Conservation (phyloP, 2,797 vertebrate species). For the Leptatherina wallacei region DNA sequence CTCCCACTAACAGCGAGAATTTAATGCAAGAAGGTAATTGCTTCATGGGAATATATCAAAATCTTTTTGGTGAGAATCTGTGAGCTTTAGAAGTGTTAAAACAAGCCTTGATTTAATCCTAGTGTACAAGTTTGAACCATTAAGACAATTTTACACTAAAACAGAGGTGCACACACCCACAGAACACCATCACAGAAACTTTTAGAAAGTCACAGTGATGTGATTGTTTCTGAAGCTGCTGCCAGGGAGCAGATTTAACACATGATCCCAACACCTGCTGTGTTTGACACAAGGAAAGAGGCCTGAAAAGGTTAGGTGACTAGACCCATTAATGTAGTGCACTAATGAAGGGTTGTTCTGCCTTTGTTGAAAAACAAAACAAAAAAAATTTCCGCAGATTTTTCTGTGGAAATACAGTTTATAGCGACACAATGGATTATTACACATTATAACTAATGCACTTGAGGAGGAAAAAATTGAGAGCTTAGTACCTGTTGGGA, state of each 20-base stretch:
- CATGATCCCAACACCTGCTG: constrained; percentile 44
- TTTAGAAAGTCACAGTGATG: constrained; percentile 22
- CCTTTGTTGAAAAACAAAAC: not conserved
- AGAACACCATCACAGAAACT: not conserved
- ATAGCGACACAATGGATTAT: too few species aligned
- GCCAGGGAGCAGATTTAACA: constrained; percentile 39
- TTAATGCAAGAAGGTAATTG: not conserved
- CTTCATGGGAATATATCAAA: constrained; percentile 2
- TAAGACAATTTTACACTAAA: constrained; percentile 34
- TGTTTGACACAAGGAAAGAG: constrained; percentile 19
- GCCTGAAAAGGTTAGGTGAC: constrained; percentile 56
- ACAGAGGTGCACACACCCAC: not conserved
- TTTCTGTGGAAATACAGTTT: too few species aligned
- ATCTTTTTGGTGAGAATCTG: not conserved
- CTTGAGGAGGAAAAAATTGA: not conserved
- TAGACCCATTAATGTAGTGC: constrained; percentile 41
- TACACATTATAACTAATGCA: too few species aligned
- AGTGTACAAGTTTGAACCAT: not conserved
- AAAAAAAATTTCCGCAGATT: not conserved
- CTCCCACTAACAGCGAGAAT: not conserved
- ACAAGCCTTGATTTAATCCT: not conserved
- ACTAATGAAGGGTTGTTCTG: constrained; percentile 20
- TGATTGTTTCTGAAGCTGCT: constrained; percentile 47
- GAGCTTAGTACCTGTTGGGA: not conserved
- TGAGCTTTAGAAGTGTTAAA: not conserved